Base-by-base conservation (phyloP, 2,113 vertebrate genomes). In the Archilochus colubris region DNA sequence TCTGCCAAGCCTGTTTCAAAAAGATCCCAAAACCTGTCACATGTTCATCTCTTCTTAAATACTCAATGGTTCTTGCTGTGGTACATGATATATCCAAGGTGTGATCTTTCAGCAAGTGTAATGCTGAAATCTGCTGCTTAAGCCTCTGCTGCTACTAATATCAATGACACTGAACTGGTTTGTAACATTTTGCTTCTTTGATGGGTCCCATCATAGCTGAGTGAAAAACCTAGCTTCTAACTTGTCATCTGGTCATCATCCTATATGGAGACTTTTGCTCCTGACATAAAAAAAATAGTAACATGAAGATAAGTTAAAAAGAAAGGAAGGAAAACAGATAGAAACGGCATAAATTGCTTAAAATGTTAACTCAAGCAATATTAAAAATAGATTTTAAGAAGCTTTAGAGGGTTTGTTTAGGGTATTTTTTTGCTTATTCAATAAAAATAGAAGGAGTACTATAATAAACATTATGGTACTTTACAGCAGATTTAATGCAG, bases 381-480 rank as follows among this genome's bases (percentile, higher is more conserved):
- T 89, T 85, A 93, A 88, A 79, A 81, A 53, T 58, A 82, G 61
- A 91, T 92, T 96, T 93, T 53, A 84, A 79, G n/a, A 61, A 16
- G 21, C 64, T 94, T 55, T 79, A 85, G 24, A 61, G 70, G 19
- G 21, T 76, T 82, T 64, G 24, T 84, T 78, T 16, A 18, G 31
- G 8, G 2, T 67, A 14, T 50, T 36, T 86, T 94, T 85, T 75
- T 70, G 21, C 67, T 81, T 90, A 57, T 48, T 89, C 74, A 83
- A 69, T 80, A 83, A 89, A 96, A 94, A 80, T 82, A 44, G 33
- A 58, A 95, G 30, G 31, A 83, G 12, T 67, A 89, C 86, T 91
- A 61, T 43, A 88, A 81, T 89, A 94, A 80, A 23, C 14, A 67
- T 8, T 10, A 70, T 36, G 20, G 72, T 72, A 76, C 84, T 95